Percentiles rank a stretch among this genome's conserved stretches.
Evolutionary conservation across 2,113 vertebrate species (phyloP).

Genomic region (Mormyrus iriodes): DNA sequence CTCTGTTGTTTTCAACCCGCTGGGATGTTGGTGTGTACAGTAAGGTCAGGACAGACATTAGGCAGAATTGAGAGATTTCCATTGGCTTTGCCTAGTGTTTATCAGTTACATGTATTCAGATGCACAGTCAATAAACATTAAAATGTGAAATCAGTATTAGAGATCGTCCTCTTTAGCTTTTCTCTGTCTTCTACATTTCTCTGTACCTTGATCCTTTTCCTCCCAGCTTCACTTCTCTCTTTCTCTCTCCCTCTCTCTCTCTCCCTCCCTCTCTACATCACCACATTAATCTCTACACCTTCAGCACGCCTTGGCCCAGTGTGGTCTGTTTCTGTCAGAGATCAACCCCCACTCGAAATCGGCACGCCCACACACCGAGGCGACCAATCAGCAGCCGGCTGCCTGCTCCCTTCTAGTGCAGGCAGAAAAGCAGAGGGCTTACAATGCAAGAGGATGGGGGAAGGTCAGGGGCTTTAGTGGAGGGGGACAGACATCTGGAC

Average conservation of each 20-base stretch:
- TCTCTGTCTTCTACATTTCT: not conserved
- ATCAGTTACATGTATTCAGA: not conserved
- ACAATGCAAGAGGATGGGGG: not conserved
- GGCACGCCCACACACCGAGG: not conserved
- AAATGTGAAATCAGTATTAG: not conserved
- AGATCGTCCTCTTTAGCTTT: not conserved
- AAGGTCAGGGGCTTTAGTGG: not conserved
- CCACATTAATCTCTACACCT: not conserved
- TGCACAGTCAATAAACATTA: not conserved
- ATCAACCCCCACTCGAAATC: constrained; percentile 17
- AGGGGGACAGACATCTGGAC: not conserved
- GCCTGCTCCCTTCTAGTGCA: not conserved
- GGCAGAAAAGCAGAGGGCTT: not conserved
- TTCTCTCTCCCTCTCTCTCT: constrained; percentile 12
- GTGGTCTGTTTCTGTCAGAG: constrained; percentile 23
- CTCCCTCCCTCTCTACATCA: constrained; percentile 17
- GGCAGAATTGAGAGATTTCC: not conserved
- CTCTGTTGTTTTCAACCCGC: not conserved
- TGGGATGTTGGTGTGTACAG: not conserved
- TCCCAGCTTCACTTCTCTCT: constrained; percentile 9
- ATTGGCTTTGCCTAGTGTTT: not conserved
- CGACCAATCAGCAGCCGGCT: not conserved
- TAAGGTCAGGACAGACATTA: not conserved
- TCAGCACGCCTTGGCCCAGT: not conserved
- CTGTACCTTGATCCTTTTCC: not conserved